These are phyloP conservation scores for Mus caroli DNA, from an alignment of 2,797 vertebrate genomes.

Conservation along the genomic window DNA sequence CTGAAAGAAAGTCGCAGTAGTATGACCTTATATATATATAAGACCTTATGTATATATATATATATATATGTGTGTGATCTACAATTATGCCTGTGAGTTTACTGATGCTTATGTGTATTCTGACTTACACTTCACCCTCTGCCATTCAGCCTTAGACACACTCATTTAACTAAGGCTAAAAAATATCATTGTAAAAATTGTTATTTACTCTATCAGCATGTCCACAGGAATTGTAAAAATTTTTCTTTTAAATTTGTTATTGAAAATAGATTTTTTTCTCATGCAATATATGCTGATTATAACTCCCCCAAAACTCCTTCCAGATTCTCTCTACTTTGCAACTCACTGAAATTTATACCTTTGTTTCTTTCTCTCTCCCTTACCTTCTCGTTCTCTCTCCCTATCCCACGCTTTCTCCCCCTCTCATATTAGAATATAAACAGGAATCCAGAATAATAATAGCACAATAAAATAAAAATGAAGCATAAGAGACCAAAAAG, in stretches of 20 bases:
- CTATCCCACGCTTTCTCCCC: too few relatives aligned
- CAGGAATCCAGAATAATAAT: not conserved
- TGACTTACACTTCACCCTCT: not conserved
- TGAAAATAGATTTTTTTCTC: not conserved
- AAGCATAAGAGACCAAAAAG: not conserved
- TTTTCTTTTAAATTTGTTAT: not conserved
- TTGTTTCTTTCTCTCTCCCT: not conserved
- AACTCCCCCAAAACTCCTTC: not conserved
- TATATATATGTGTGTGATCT: too few relatives aligned
- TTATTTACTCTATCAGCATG: conserved; percentile 32
- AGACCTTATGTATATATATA: too few relatives aligned
- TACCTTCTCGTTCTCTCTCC: too few relatives aligned
- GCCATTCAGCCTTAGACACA: not conserved
- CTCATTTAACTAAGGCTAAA: not conserved
- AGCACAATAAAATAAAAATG: not conserved
- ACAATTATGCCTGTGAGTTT: not conserved
- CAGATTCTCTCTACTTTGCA: not conserved
- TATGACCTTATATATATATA: not conserved
- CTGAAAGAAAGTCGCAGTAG: not conserved
- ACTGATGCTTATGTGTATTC: not conserved
- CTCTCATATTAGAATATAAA: not conserved
- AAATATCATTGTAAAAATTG: not conserved
- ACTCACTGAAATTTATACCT: not conserved
- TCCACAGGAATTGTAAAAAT: not conserved
- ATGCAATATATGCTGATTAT: not conserved